Evolutionary conservation across 2,113 vertebrate species (phyloP).

Genomic region (Sakesphorus luctuosus): DNA sequence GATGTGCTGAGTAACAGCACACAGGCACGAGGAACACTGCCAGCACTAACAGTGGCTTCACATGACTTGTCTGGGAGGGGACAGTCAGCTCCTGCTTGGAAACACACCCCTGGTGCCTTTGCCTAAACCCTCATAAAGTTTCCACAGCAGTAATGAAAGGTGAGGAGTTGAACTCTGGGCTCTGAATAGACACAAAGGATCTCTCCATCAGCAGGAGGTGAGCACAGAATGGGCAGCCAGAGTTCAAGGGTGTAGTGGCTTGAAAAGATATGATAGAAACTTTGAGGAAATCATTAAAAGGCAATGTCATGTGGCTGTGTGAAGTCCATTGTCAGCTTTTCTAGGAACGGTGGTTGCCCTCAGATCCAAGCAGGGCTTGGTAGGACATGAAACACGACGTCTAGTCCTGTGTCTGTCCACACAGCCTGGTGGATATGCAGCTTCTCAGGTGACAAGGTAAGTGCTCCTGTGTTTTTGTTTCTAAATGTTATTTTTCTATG

Average conservation of each 20-base stretch:
- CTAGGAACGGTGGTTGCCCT: neutral
- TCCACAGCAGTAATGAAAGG: neutral
- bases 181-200: neutral
- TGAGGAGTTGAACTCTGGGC: neutral
- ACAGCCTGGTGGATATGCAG: neutral
- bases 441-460: neutral
- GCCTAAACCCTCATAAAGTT: neutral
- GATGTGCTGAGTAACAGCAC: neutral
- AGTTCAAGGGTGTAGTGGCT: neutral
- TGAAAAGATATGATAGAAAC: neutral
- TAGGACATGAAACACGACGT: neutral
- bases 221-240: neutral
- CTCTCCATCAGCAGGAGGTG: constrained; percentile 37
- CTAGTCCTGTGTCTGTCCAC: neutral
- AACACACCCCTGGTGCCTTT: neutral
- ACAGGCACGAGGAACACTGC: neutral
- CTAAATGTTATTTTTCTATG: neutral
- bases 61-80: constrained; percentile 63
- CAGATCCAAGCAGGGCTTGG: neutral
- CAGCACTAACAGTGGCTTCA: constrained; percentile 19
- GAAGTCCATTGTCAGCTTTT: neutral
- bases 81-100: constrained; percentile 44
- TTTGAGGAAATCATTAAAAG: neutral
- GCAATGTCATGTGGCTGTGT: neutral
- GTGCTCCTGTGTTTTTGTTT: neutral